phyloP scores from a whole-genome alignment of 2,888 invertebrate species.

The Caenorhabditis parvicauda region DNA sequence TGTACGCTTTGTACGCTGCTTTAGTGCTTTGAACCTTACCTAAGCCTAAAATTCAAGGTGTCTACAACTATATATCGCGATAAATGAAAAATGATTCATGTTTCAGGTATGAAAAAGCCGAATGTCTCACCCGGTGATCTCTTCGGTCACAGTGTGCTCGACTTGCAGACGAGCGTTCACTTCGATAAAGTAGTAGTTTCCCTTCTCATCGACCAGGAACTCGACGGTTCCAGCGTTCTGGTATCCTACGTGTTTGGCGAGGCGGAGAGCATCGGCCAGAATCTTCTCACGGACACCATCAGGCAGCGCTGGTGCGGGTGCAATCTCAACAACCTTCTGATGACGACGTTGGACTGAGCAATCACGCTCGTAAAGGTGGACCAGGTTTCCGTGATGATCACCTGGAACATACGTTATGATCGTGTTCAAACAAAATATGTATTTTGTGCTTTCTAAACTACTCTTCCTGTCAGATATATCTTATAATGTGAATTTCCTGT shows the following conservation, averaged over 20 bases:
- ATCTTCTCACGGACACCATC: slow-evolving; percentile 75
- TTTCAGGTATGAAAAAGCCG: too few relatives aligned
- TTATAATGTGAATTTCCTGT: too few relatives aligned
- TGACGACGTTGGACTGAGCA: slow-evolving; percentile 97
- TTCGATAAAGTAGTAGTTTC: slow-evolving; percentile 92
- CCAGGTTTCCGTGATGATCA: slow-evolving; percentile 90
- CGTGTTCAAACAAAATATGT: too few relatives aligned
- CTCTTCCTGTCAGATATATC: too few relatives aligned
- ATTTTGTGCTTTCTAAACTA: too few relatives aligned
- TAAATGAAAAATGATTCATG: background rate
- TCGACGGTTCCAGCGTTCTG: slow-evolving; percentile 84
- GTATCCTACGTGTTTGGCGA: slow-evolving; percentile 89
- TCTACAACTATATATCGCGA: too few relatives aligned
- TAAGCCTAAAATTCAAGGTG: too few relatives aligned
- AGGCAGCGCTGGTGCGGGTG: slow-evolving; percentile 88
- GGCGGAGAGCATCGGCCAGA: slow-evolving; percentile 83
- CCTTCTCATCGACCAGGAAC: slow-evolving; percentile 85
- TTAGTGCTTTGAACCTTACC: too few relatives aligned
- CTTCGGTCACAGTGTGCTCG: slow-evolving; percentile 98
- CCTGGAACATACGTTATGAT: too few relatives aligned
- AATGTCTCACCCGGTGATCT: slow-evolving; percentile 88
- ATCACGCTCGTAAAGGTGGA: slow-evolving; percentile 93
- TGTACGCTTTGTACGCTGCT: too few relatives aligned
- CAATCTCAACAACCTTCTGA: slow-evolving; percentile 94
- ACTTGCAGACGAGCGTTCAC: slow-evolving; percentile 97